A percentile compares a stretch with the other conserved stretches of the same genome.
phyloP scores from a whole-genome alignment of 2,888 invertebrate species.

The Synergus japonicus region DNA sequence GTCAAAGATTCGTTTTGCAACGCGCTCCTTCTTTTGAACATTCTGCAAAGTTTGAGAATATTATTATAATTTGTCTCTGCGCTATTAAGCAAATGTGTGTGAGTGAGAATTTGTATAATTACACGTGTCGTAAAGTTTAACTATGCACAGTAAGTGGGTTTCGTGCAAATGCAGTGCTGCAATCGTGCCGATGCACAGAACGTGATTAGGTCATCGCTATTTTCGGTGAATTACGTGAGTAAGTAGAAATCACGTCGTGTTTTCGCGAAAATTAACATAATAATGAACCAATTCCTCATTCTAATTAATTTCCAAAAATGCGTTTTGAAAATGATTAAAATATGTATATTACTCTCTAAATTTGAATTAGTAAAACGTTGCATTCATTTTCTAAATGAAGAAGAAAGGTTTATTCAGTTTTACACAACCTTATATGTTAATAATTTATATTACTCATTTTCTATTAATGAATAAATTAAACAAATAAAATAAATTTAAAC shows the following conservation, averaged over 20 bases:
- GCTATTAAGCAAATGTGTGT: not conserved
- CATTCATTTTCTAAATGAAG: too few relatives aligned
- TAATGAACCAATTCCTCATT: not conserved
- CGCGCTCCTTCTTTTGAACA: not conserved
- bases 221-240: constrained; percentile 2
- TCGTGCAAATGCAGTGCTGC: constrained; percentile 6
- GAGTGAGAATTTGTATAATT: not conserved
- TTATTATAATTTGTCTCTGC: not conserved
- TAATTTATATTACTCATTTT: too few relatives aligned
- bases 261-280: not conserved
- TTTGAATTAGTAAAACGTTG: too few relatives aligned
- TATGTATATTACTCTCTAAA: not conserved
- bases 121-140: not conserved
- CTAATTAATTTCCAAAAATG: not conserved
- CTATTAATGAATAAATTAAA: too few relatives aligned
- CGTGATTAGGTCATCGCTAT: constrained; percentile 17
- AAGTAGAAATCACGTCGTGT: not conserved
- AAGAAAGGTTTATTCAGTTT: too few relatives aligned
- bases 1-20: not conserved
- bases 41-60: not conserved
- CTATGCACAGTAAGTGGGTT: not conserved
- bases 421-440: too few relatives aligned
- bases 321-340: not conserved
- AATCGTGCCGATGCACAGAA: constrained; percentile 5
- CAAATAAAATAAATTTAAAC: not conserved